A percentile compares a stretch with the other conserved stretches of the same genome.
Conservation (phyloP, 2,888 invertebrate genomes). For the Synanthedon andrenaeformis region DNA sequence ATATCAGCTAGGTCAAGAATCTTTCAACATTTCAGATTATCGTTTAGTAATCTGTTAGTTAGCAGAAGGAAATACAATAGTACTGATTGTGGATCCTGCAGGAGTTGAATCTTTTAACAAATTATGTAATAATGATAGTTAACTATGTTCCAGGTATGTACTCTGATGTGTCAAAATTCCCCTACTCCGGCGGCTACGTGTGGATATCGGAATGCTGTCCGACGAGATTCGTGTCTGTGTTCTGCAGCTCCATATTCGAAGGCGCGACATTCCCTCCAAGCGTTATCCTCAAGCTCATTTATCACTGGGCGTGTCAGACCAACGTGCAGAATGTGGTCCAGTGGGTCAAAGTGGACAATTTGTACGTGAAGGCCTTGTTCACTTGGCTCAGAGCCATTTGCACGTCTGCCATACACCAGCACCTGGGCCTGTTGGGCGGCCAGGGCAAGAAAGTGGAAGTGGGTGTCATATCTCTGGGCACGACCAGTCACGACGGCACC, state of each 20-base stretch:
- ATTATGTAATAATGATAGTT: not conserved
- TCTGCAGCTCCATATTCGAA: slow-evolving; percentile 88
- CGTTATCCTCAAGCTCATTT: slow-evolving; percentile 84
- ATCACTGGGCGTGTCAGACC: slow-evolving; percentile 94
- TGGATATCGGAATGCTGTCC: slow-evolving; percentile 93
- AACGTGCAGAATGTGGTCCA: slow-evolving; percentile 89
- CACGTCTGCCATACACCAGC: slow-evolving; percentile 83
- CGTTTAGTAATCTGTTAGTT: no score
- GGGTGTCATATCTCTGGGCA: slow-evolving; percentile 89
- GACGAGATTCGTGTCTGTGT: slow-evolving; percentile 86
- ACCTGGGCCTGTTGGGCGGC: slow-evolving; percentile 80
- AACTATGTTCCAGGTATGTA: slow-evolving; percentile 76
- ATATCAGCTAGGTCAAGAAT: no score
- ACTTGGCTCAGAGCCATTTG: slow-evolving; percentile 77
- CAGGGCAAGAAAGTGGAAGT: slow-evolving; percentile 78
- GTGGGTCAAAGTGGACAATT: slow-evolving; percentile 80
- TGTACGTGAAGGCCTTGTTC: slow-evolving; percentile 73
- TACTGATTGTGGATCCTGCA: no score
- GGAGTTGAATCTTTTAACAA: no score
- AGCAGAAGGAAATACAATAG: no score
- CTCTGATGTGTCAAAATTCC: slow-evolving; percentile 86
- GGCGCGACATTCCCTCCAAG: slow-evolving; percentile 87
- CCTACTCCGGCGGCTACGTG: slow-evolving; percentile 90
- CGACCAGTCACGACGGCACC: slow-evolving; percentile 82
- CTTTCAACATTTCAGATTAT: no score